phyloP scores from a whole-genome alignment of 2,113 vertebrate species.

The Poecile atricapillus region DNA sequence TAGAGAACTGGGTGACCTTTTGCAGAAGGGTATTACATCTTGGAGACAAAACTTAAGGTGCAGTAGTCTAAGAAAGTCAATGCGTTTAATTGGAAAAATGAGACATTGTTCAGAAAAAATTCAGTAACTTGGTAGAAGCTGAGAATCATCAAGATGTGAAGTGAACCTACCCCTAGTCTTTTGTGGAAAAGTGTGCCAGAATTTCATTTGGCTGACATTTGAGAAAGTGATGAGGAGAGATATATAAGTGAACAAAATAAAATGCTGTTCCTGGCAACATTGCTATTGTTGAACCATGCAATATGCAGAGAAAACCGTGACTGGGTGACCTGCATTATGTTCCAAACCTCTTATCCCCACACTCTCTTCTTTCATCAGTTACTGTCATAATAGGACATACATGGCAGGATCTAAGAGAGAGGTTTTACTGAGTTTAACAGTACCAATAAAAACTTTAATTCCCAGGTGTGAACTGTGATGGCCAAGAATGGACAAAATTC shows the following conservation, averaged over 20 bases:
- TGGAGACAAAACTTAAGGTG: not conserved
- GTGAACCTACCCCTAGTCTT: not conserved
- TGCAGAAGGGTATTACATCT: not conserved
- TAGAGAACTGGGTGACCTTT: not conserved
- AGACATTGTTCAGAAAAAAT: not conserved
- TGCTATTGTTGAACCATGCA: not conserved
- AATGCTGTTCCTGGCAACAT: not conserved
- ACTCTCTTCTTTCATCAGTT: not conserved
- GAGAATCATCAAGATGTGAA: not conserved
- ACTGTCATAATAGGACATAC: not conserved
- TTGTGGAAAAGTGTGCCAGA: not conserved
- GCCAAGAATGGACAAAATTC: not conserved
- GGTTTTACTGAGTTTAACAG: not conserved
- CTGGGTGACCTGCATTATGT: not conserved
- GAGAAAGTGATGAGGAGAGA: not conserved
- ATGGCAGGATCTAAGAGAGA: not conserved
- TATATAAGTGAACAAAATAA: not conserved
- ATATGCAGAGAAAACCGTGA: not conserved
- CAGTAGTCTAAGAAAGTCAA: not conserved
- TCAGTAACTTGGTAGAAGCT: not conserved
- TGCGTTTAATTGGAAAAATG: not conserved
- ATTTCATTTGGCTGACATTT: not conserved
- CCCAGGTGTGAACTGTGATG: not conserved
- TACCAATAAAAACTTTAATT: not conserved
- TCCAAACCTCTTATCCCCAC: not conserved